Evolutionary conservation across 2,797 vertebrate species (phyloP), one percentile per base, ranked within the genome.

Genomic region (Rhabdophis nuchalis): DNA sequence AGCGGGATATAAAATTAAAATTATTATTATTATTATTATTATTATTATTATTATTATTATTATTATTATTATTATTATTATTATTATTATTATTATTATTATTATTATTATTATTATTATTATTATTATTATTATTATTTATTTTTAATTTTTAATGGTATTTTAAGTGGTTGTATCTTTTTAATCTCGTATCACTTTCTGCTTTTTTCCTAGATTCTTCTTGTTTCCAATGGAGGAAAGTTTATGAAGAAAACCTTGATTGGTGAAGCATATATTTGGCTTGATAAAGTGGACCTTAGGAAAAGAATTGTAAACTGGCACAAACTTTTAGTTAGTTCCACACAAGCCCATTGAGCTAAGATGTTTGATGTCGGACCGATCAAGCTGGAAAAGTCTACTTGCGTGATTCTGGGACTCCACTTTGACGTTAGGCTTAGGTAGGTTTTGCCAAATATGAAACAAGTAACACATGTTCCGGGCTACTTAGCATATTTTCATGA

Each of bases 171-270:
- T 32, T 58, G 29, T 32, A 29, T 60, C 10, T 90, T 86, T 52
- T 36, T 87, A 94, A 36, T 18, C 56, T 23, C 72, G 16, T 88
- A 88, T 93, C 0, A 91, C 93, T 57, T 46, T 85, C 2, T 92
- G 94, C 23, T 89, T 94, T 94, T 88, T 92, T 89, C 25, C 54
- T 94, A 99, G 99, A 98, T 99, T 96, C 98, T 99, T 94, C 97
- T 99, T 95, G 98, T 99, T 93, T 99, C 99, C 93, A 99, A 99
- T 46, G 99, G 99, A 96, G 99, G 99, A 46, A 99, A 99, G 96
- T 99, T 99, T 97, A 97, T 99, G 98, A 99, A 99, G 98, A 99
- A 99, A 98, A 99, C 99, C 29, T 96, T 99, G 95, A 99, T 99
- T 93, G 99, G 99, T 0, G 99, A 99, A 97, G 99, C 99, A 92